Conservation (phyloP, 1,140 invertebrate genomes). For the Trinorchestia longiramus region DNA sequence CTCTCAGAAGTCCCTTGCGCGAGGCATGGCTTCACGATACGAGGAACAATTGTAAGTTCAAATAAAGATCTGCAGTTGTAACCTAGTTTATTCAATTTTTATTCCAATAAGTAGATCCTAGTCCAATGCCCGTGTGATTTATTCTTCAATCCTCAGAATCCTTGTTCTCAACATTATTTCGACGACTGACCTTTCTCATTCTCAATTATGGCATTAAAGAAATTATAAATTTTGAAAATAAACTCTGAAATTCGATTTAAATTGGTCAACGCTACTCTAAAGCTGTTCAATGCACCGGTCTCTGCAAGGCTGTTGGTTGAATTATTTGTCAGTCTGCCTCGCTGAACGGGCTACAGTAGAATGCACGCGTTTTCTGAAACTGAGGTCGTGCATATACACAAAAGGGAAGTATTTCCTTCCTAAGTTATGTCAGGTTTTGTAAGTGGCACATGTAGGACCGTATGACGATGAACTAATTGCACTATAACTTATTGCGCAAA, state of each 20-base stretch:
- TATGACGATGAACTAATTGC: not conserved
- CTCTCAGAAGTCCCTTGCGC: conserved; percentile 81
- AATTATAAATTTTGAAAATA: not conserved
- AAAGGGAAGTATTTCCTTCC: not conserved
- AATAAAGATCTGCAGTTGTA: not conserved
- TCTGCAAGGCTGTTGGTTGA: not conserved
- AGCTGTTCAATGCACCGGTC: not conserved
- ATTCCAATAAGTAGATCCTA: not conserved
- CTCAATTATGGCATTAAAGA: not conserved
- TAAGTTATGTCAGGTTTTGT: not conserved
- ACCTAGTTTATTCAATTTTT: not conserved
- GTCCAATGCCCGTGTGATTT: not conserved
- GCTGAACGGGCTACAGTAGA: not conserved
- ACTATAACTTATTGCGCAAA: not conserved
- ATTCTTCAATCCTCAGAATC: not conserved
- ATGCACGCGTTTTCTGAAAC: not conserved
- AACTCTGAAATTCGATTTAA: not conserved
- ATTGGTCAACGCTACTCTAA: not conserved
- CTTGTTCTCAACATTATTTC: not conserved
- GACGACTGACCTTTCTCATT: not conserved
- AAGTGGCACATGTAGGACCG: not conserved
- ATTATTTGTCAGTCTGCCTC: not conserved
- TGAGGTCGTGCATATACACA: not conserved
- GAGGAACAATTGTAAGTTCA: conserved; percentile 80
- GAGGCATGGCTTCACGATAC: conserved; percentile 87